Percentiles rank a stretch among this genome's conserved stretches.
These are phyloP conservation scores for Falcunculus frontatus DNA, from an alignment of 2,113 vertebrate genomes.

Conservation along the genomic window DNA sequence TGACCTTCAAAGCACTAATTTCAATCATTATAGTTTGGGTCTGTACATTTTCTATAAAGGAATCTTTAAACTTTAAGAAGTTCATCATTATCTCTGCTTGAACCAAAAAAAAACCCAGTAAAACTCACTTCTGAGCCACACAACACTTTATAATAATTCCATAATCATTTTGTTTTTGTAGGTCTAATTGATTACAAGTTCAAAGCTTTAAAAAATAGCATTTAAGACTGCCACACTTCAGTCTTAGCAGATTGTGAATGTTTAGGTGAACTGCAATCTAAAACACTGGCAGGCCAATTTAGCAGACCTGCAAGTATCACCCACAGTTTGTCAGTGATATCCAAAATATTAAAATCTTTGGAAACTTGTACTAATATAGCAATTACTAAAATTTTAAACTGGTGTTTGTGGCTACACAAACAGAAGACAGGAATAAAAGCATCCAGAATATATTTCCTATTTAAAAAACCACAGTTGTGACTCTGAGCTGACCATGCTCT, in stretches of 20 bases:
- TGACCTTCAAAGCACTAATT: neutral
- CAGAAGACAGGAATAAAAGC: neutral
- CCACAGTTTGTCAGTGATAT: neutral
- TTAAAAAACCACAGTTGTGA: no score
- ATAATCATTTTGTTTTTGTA: neutral
- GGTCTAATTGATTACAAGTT: neutral
- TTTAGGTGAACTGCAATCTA: neutral
- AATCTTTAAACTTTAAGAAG: neutral
- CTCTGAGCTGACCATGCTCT: no score
- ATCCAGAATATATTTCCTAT: neutral
- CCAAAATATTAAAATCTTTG: neutral
- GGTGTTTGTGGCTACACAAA: neutral
- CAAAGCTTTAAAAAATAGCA: neutral
- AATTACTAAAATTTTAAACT: neutral
- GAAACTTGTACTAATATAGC: neutral
- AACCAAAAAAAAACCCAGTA: neutral
- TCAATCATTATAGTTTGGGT: neutral
- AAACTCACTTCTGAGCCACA: neutral
- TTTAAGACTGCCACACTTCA: neutral
- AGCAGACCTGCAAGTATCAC: neutral
- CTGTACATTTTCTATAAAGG: neutral
- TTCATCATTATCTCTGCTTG: neutral
- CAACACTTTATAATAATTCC: neutral
- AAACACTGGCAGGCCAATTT: neutral
- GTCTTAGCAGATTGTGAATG: neutral